Conservation (phyloP, 2,797 vertebrate species). For the Artibeus lituratus region DNA sequence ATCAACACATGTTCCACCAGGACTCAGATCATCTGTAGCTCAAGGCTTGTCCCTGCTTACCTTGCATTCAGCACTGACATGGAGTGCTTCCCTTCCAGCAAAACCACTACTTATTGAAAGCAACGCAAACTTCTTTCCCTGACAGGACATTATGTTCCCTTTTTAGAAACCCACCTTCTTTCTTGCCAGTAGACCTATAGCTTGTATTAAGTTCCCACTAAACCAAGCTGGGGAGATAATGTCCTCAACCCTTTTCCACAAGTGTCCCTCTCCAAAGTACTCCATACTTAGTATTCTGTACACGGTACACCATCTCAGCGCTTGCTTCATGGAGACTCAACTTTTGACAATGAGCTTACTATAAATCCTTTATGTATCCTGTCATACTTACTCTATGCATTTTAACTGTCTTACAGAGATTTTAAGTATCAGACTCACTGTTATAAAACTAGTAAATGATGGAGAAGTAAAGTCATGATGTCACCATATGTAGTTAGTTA, state of each 20-base stretch:
- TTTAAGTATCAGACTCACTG: background rate
- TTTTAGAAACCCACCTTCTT: background rate
- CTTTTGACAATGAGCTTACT: background rate
- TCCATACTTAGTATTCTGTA: background rate
- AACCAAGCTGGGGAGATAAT: background rate
- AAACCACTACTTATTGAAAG: background rate
- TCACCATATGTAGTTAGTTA: background rate
- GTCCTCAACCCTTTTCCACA: background rate
- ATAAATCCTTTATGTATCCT: background rate
- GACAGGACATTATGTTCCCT: too few species aligned
- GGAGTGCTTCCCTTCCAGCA: too few species aligned
- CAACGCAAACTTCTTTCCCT: background rate
- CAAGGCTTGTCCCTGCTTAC: background rate
- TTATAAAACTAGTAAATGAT: background rate
- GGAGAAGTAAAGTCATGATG: background rate
- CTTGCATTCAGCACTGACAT: background rate
- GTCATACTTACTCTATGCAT: background rate
- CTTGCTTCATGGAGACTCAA: background rate
- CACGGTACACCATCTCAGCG: background rate
- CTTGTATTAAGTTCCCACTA: background rate
- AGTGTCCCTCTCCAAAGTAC: background rate
- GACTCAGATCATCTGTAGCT: background rate
- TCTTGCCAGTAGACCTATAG: background rate
- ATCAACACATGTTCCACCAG: background rate
- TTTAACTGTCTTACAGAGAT: background rate